A percentile compares a stretch with the other conserved stretches of the same genome.
Evolutionary conservation across 2,888 invertebrate species (phyloP).

Genomic region (Noctua janthina): DNA sequence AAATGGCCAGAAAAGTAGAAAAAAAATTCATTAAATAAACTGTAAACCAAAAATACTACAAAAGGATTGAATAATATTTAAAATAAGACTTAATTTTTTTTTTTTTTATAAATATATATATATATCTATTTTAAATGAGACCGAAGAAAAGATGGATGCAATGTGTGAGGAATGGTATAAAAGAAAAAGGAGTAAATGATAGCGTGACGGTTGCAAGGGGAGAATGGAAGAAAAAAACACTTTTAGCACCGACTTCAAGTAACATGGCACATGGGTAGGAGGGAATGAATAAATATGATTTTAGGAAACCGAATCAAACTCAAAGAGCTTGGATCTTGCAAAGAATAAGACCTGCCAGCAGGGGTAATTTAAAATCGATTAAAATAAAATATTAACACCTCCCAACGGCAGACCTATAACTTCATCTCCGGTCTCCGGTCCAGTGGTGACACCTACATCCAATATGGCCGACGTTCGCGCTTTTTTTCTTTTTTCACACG

Average conservation of each 20-base stretch:
- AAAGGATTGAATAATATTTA: background rate
- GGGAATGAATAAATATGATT: background rate
- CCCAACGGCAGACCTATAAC: conserved; percentile 33
- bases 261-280: background rate
- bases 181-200: background rate
- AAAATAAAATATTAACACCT: conserved; percentile 6
- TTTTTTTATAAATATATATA: too few species aligned
- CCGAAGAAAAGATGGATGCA: background rate
- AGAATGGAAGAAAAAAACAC: background rate
- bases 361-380: conserved; percentile 21
- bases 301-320: background rate
- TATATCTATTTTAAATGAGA: too few species aligned
- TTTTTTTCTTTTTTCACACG: conserved; percentile 13
- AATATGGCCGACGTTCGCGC: conserved; percentile 44
- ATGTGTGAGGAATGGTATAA: background rate
- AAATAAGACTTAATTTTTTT: background rate
- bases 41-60: background rate
- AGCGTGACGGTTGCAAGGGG: background rate
- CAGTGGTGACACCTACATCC: conserved; percentile 54
- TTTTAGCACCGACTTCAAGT: background rate
- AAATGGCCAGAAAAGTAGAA: background rate
- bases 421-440: conserved; percentile 68
- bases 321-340: background rate
- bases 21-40: background rate
- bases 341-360: background rate